A percentile compares a stretch with the other conserved stretches of the same genome.
These are phyloP conservation scores for Leptobrachium ailaonicum DNA, from an alignment of 2,113 vertebrate genomes.

Conservation along the genomic window DNA sequence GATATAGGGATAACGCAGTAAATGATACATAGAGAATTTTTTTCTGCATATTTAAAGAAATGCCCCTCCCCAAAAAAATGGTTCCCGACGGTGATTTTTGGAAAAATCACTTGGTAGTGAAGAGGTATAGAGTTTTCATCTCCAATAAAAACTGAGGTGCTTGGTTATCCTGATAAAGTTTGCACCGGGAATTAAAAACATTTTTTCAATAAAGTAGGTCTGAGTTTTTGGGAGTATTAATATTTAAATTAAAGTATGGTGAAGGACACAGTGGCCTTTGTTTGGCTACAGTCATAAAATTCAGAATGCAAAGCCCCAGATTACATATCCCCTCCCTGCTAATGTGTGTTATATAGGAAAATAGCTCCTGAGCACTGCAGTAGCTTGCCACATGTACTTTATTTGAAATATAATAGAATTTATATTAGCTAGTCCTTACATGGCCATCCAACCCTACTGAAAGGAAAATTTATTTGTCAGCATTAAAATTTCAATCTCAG, in stretches of 20 bases:
- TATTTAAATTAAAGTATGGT: conserved; percentile 16
- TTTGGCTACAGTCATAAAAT: conserved; percentile 18
- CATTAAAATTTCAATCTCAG: conserved; percentile 52
- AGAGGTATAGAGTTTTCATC: no score
- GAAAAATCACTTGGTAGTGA: no score
- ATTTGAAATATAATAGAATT: conserved; percentile 54
- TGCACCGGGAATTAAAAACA: no score
- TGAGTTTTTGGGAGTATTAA: neutral
- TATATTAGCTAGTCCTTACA: conserved; percentile 53
- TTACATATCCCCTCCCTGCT: conserved; percentile 17
- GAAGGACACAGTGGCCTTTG: conserved; percentile 28
- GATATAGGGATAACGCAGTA: no score
- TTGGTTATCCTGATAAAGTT: no score
- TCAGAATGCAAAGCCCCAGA: conserved; percentile 14
- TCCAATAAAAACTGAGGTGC: no score
- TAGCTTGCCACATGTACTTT: conserved; percentile 37
- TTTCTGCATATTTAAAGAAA: no score
- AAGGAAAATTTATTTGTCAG: conserved; percentile 53
- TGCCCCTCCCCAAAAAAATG: no score
- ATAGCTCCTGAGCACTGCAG: conserved; percentile 27
- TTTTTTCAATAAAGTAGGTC: neutral
- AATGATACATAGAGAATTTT: no score
- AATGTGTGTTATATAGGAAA: conserved; percentile 37
- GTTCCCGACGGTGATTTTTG: no score
- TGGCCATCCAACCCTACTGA: conserved; percentile 46